Evolutionary conservation across 2,888 invertebrate species (phyloP).

Genomic region (Lasioglossum villosulum): DNA sequence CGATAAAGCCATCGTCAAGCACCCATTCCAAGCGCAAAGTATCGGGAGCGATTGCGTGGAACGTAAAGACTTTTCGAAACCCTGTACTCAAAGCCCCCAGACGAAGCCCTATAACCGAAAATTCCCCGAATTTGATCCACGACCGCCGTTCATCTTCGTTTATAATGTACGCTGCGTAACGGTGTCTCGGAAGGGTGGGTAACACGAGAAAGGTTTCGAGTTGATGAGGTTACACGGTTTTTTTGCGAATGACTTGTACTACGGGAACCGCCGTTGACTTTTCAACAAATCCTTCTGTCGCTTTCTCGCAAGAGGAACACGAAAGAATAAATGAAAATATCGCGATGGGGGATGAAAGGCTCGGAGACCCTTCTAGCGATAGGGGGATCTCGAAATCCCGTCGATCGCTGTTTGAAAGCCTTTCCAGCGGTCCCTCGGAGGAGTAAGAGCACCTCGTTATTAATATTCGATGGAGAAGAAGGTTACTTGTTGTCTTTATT

Average conservation of each 20-base stretch:
- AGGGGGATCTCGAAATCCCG: conserved; percentile 2
- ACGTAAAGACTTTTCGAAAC: background rate
- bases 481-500: background rate
- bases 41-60: background rate
- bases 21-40: background rate
- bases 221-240: conserved; percentile 60
- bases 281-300: conserved; percentile 19
- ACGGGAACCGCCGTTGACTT: conserved; percentile 43
- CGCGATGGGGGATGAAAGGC: background rate
- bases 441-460: background rate
- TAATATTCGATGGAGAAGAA: background rate
- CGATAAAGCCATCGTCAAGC: background rate
- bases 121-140: conserved; percentile 18
- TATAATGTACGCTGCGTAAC: background rate
- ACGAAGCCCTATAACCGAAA: conserved; percentile 29
- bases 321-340: conserved; percentile 26
- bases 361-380: background rate
- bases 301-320: background rate
- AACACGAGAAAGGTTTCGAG: conserved; percentile 69
- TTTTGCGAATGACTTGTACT: background rate
- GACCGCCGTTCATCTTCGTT: conserved; percentile 27
- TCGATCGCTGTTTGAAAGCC: background rate
- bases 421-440: background rate
- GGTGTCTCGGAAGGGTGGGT: conserved; percentile 59
- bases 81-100: conserved; percentile 11